Percentiles rank a stretch among this genome's conserved stretches.
phyloP scores from a whole-genome alignment of 1,140 invertebrate species.

The Chrysoperla carnea region DNA sequence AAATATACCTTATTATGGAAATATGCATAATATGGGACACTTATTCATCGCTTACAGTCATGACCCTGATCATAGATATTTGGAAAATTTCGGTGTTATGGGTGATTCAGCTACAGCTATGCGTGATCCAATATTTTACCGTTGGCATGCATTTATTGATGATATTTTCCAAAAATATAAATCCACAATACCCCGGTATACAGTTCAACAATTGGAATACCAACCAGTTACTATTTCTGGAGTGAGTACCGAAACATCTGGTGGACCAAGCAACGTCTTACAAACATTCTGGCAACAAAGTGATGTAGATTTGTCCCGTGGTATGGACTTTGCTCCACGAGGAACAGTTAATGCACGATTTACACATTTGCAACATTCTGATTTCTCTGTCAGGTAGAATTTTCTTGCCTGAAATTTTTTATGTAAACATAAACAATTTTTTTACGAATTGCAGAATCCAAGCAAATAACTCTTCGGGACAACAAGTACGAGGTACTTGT shows the following conservation, averaged over 20 bases:
- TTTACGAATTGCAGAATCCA: no score
- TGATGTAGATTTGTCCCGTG: conserved; percentile 50
- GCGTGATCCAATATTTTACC: conserved; percentile 26
- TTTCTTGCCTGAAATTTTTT: no score
- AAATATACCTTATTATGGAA: conserved; percentile 51
- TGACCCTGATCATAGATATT: conserved; percentile 51
- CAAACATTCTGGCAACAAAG: conserved; percentile 58
- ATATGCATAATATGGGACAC: conserved; percentile 54
- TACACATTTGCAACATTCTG: conserved; percentile 51
- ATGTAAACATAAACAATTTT: no score
- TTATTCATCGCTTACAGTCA: conserved; percentile 46
- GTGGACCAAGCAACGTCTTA: conserved; percentile 32
- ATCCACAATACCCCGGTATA: conserved; percentile 16
- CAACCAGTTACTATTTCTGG: conserved; percentile 37
- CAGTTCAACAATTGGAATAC: conserved; percentile 35
- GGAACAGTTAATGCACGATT: conserved; percentile 43
- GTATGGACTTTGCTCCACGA: conserved; percentile 55
- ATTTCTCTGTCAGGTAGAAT: no score
- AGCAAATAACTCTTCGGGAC: no score
- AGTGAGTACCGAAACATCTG: conserved; percentile 26
- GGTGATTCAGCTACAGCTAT: conserved; percentile 34
- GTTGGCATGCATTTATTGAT: conserved; percentile 22
- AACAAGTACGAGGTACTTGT: conserved; percentile 24
- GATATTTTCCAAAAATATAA: conserved; percentile 24
- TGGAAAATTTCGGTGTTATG: conserved; percentile 40